These are phyloP conservation scores for Brachypterus glaber DNA, from an alignment of 2,888 invertebrate species.

Conservation along the genomic window DNA sequence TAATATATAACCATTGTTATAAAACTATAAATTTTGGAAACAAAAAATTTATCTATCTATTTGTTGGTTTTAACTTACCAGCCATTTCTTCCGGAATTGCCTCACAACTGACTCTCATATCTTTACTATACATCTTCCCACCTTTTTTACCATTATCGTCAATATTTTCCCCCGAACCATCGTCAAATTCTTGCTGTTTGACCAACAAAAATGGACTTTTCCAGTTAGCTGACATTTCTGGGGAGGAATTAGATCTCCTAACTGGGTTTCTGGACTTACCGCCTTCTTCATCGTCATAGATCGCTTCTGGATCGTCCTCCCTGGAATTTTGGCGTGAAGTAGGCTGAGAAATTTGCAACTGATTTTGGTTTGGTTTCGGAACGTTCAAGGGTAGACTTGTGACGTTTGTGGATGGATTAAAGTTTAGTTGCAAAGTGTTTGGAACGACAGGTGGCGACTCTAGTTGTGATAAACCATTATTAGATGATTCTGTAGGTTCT, in stretches of 20 bases:
- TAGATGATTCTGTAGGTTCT: too few species aligned
- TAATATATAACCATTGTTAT: too few species aligned
- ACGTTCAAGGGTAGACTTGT: constrained; percentile 31
- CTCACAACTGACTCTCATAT: constrained; percentile 78
- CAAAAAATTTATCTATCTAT: too few species aligned
- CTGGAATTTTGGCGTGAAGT: constrained; percentile 47
- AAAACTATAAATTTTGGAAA: too few species aligned
- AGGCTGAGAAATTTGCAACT: constrained; percentile 22
- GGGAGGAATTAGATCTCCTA: constrained; percentile 80
- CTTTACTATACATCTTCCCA: constrained; percentile 57
- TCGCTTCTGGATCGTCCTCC: constrained; percentile 45
- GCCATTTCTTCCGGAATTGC: constrained; percentile 85
- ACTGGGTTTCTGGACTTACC: constrained; percentile 68
- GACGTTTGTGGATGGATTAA: constrained; percentile 6
- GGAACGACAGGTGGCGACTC: too few species aligned
- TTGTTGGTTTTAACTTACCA: too few species aligned
- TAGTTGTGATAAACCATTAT: too few species aligned
- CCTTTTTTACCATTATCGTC: constrained; percentile 44
- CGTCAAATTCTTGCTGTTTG: constrained; percentile 34
- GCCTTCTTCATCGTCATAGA: constrained; percentile 32
- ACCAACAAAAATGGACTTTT: constrained; percentile 57
- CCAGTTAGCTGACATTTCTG: constrained; percentile 87
- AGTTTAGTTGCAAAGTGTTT: constrained; percentile 9
- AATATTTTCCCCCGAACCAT: constrained; percentile 25
- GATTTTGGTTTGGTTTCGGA: constrained; percentile 14